Evolutionary conservation across 2,888 invertebrate genomes (phyloP).

Genomic region (Drosophila borealis): DNA sequence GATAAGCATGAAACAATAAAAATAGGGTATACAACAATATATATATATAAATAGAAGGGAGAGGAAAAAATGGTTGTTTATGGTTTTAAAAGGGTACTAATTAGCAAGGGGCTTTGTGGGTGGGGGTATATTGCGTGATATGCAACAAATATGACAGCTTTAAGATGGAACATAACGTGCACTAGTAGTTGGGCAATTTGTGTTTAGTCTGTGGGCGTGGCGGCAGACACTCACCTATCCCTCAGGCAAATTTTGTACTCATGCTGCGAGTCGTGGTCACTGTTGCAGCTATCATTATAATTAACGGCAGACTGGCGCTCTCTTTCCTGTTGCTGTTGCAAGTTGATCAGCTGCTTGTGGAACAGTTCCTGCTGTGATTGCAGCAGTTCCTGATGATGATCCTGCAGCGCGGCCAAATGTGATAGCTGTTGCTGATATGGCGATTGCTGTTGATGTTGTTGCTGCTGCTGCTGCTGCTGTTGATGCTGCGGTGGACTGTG

Average conservation of each 20-base stretch:
- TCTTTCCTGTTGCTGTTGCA: constrained; percentile 60
- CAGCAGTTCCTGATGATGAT: constrained; percentile 68
- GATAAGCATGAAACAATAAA: constrained; percentile 19
- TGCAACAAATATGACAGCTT: constrained; percentile 19
- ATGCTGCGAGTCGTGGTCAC: constrained; percentile 76
- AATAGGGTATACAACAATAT: not conserved
- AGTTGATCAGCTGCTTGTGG: constrained; percentile 76
- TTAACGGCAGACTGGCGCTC: constrained; percentile 43
- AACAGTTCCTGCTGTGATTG: constrained; percentile 79
- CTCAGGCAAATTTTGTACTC: constrained; percentile 83
- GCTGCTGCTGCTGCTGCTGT: constrained; percentile 38
- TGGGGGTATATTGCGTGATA: not conserved
- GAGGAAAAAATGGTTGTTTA: constrained; percentile 5
- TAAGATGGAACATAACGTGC: constrained; percentile 11
- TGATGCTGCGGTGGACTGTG: constrained; percentile 30
- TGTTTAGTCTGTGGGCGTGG: constrained; percentile 24
- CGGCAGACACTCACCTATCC: constrained; percentile 84
- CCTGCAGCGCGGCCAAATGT: constrained; percentile 66
- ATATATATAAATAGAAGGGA: not conserved
- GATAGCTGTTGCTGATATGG: constrained; percentile 73
- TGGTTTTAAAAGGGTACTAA: constrained; percentile 34
- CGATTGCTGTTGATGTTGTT: constrained; percentile 45
- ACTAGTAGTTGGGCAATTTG: not conserved
- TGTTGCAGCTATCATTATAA: constrained; percentile 67
- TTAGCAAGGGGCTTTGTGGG: constrained; percentile 17